Base-by-base conservation (phyloP, 2,888 invertebrate species). In the Keiferia lycopersicella region DNA sequence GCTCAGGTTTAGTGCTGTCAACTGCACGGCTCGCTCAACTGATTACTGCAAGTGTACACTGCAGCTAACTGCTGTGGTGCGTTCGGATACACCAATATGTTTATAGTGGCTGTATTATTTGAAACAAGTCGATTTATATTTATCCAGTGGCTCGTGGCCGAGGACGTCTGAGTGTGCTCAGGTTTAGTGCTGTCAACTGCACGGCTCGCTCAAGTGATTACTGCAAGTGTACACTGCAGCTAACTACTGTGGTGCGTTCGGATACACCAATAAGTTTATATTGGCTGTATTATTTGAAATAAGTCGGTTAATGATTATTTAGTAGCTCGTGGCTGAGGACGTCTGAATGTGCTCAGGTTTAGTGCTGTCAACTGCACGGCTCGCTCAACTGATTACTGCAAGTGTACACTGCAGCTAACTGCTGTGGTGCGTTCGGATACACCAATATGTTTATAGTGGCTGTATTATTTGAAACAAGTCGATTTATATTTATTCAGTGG, bases 361-460 rank as follows among this genome's bases (percentile, higher is more conserved):
- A 69, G 70, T 70, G 72, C 79, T 80, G 84, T 85, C 84, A 80
- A 75, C 73, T 74, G 77, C 85, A 85, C 67, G 34, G 38, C 59
- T 71, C 73, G 71, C 73, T 78, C 73, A 70, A 77, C 80, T 83
- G 84, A 84, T 85, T 84, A 80, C 79, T 82, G 79, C 77, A 71
- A 78, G 79, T 80, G 81, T 80, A 81, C 78, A 78, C 79, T 83
- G 83, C 79, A 81, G 78, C 77, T 83, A 82, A 84, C 82, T 80
- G 80, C 76, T 74, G 64, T 39, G 65, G 68, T 64, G 66, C 67
- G 73, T 71, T 77, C 77, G 64, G 70, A 73, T 73, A 67, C 65
- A 39, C 39, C 2, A 8, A 8, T 39, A 12, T 6, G 1, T 39
- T 39, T 39, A 39, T 7, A 12, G 1, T 39, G 39, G 8, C 2